Base-by-base conservation (phyloP, 1,140 invertebrate genomes). In the Solenopsis invicta region DNA sequence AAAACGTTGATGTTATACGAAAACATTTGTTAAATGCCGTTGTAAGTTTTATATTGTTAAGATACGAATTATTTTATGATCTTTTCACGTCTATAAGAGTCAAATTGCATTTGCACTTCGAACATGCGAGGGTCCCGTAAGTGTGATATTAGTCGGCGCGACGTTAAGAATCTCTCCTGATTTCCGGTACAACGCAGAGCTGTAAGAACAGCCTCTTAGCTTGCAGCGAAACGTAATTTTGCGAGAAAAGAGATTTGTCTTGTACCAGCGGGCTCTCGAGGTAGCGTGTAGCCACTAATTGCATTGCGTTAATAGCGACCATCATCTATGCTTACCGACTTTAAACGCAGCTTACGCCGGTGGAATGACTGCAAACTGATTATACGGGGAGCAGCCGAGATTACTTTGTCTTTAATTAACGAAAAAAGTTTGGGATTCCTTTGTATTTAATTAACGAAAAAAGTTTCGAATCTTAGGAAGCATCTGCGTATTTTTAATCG, bases 251-350 rank as follows among this genome's bases (percentile, higher is more conserved):
- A 67, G 62, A 77, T 64, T 62, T 69, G 34, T 76, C 86, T 67
- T 48, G 37, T 52, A 21, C 4, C 48, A 54, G 75, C 41, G 59
- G 75, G 66, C 62, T 62, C 76, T 61, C 75, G 13, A 34, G 77
- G 56, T 66, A 85, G 76, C 69, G 52, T 75, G 81, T 56, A 89
- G 48, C 66, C 82, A 69, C 88, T 89, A 89, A 89, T 89, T 89
- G 87, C 88, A 45, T 75, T 86, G 82, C 87, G 85, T 89, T 89
- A 89, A 89, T 86, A 72, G 54, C 66, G 67, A 29, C 50, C 82
- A 89, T 88, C 87, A 89, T 76, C 87, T 82, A 24, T 37, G 80
- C 62, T 85, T 72, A 88, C 86, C 41, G 72, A 52, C 80, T 81
- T 82, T 52, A 81, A 86, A 48, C 48, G 34, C 34, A 69, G 71